Base-by-base conservation (phyloP, 64 coral and sea anemone species). In the Montipora sp. region DNA sequence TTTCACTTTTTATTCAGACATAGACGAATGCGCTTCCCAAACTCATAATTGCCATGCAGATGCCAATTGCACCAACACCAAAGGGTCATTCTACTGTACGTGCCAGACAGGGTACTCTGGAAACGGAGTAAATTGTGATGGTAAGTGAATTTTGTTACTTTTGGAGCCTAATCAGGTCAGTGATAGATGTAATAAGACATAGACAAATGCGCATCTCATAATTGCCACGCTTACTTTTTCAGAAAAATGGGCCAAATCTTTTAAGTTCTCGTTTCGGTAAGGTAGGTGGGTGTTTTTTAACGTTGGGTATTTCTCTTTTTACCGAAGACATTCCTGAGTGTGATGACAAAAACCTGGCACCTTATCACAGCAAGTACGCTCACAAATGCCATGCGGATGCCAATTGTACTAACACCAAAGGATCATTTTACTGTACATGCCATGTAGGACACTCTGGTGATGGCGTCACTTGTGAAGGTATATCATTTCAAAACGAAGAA, bases 341-440 rank as follows among this genome's bases (percentile, higher is more conserved):
- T 51, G 48, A 87, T n/a, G 46, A 75, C 18, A 43, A 51, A 76
- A 48, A 20, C 8, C 70, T 90, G 3, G 79, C 92, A 0, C n/a
- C 15, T 2, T n/a, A 77, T 68, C 81, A 91, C 63, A 80, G 10
- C 1, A 81, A 47, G 21, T 90, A 90, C 48, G 43, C 69, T 3
- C 93, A 95, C 24, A 95, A 91, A 49, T 90, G 88, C 65, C 93
- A 95, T 36, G 47, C 20, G 13, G 75, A 90, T 51, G 93, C 88
- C 53, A 95, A 95, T 79, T 95, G 93, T 90, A 95, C 88, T 71
- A 90, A 95, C 48, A 95, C 93, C 74, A 95, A 95, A 22, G 93
- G 87, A 51, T 95, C 88, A 24, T 95, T 95, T 55, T 85, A 90
- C 55, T 95, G 91, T 20, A 93, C 91, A 7, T 93, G 91, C 61